Base-by-base conservation (phyloP, 1,140 invertebrate species). In the Melitaea cinxia region DNA sequence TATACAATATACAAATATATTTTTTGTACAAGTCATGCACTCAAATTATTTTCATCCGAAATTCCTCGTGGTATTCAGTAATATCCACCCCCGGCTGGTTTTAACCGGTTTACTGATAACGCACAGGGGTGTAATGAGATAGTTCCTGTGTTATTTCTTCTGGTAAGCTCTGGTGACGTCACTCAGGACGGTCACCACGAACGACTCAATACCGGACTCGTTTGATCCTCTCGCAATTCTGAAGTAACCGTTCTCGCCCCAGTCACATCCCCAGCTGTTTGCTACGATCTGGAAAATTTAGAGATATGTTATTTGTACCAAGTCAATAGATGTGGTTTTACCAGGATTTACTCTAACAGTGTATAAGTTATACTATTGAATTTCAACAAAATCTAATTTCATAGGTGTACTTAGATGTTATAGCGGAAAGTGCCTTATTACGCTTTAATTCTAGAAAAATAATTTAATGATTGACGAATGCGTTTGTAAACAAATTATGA, bases 221-320 rank as follows among this genome's bases (percentile, higher is more conserved):
- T 98, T 96, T 17, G 80, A 89, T 59, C 97, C 97, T 55, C 94
- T 93, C 2, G 93, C 72, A 62, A 98, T 97, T 60, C 94, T 93
- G 93, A 98, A 98, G 69, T 94, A 95, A 0, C 97, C 97, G 47
- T 94, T 89, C 83, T 98, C 97, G 5, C 98, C 98, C 97, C 98
- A 99, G 33, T 93, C 88, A 0, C 80, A 70, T 2, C 98, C 97
- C 98, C 98, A 99, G 4, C 96, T 97, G 87, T 98, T 96, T 39
- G 96, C 96, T 19, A 95, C 96, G 72, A 97, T 92, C 97, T 98
- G 66, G 10, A 52, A 92, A 28, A 28, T 37, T 37, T n/a, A 1
- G 12, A 14, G n/a, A 37, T 12, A 33, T 33, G 10, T 12, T 33
- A 15, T 37, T 37, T 37, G 12, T 5, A 37, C 1, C 14, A 37